These are phyloP conservation scores for Drosophila meridionalis DNA, from an alignment of 2,888 invertebrate genomes.

Conservation along the genomic window DNA sequence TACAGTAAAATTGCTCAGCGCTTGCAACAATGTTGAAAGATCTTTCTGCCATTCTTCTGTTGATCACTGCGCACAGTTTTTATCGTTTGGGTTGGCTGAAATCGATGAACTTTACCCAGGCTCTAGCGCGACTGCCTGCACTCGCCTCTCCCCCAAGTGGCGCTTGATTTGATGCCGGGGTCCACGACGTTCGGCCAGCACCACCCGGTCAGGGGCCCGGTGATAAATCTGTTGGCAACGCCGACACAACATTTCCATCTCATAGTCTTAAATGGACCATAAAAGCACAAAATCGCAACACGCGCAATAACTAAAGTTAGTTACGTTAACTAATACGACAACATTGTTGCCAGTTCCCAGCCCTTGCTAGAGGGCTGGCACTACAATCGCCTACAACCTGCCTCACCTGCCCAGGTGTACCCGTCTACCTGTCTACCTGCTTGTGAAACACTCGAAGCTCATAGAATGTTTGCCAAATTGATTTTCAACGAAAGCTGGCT, in stretches of 20 bases:
- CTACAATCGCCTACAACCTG: neutral
- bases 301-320: conserved; percentile 81
- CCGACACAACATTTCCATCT: conserved; percentile 79
- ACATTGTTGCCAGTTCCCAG: conserved; percentile 63
- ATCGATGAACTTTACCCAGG: conserved; percentile 79
- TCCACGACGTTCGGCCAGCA: conserved; percentile 4
- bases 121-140: conserved; percentile 8
- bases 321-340: conserved; percentile 79
- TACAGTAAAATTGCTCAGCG: conserved; percentile 62
- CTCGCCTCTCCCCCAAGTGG: neutral
- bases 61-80: conserved; percentile 70
- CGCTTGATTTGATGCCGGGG: conserved; percentile 12
- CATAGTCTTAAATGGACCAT: conserved; percentile 81
- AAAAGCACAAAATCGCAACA: conserved; percentile 78
- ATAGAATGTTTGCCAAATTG: conserved; percentile 14
- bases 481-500: neutral
- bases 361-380: conserved; percentile 4
- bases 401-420: neutral
- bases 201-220: conserved; percentile 53
- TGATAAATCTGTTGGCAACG: conserved; percentile 81
- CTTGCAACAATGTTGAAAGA: conserved; percentile 70
- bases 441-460: neutral
- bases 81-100: conserved; percentile 74
- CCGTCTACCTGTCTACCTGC: neutral
- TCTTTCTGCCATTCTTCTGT: conserved; percentile 56